A percentile compares a stretch with the other conserved stretches of the same genome.
Conservation (phyloP, 2,888 invertebrate species). For the Oxyscelio sp. region DNA sequence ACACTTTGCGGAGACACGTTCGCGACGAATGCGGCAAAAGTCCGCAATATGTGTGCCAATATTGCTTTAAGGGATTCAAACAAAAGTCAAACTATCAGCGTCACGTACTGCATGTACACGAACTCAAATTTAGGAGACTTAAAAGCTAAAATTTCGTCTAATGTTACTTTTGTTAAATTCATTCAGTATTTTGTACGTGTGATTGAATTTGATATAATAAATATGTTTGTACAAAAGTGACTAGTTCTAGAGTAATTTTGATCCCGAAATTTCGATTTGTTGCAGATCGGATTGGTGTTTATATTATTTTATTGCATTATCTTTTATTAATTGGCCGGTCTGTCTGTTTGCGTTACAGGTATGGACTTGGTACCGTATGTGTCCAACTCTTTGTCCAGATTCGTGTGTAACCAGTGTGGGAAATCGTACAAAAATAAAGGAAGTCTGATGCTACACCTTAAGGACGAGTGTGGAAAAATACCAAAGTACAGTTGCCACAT, state of each 20-base stretch:
- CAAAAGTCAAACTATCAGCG: slow-evolving; percentile 89
- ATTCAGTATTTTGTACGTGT: slow-evolving; percentile 34
- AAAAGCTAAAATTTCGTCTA: slow-evolving; percentile 30
- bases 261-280: neutral
- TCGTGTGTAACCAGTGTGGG: slow-evolving; percentile 82
- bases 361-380: slow-evolving; percentile 3
- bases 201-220: slow-evolving; percentile 27
- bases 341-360: neutral
- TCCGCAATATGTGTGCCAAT: slow-evolving; percentile 92
- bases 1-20: slow-evolving; percentile 93
- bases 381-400: slow-evolving; percentile 30
- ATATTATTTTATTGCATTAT: too few relatives aligned
- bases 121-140: slow-evolving; percentile 34
- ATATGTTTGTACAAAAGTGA: slow-evolving; percentile 37
- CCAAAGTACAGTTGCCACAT: slow-evolving; percentile 87
- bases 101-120: slow-evolving; percentile 80
- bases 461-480: slow-evolving; percentile 89
- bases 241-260: neutral
- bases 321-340: slow-evolving; percentile 1
- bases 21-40: slow-evolving; percentile 93
- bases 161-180: too few relatives aligned
- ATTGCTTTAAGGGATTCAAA: slow-evolving; percentile 92
- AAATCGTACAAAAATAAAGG: slow-evolving; percentile 90
- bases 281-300: neutral
- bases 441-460: slow-evolving; percentile 93